Evolutionary conservation across 2,888 invertebrate genomes (phyloP), one percentile per base, ranked within the genome.

Genomic region (Tyria jacobaeae): DNA sequence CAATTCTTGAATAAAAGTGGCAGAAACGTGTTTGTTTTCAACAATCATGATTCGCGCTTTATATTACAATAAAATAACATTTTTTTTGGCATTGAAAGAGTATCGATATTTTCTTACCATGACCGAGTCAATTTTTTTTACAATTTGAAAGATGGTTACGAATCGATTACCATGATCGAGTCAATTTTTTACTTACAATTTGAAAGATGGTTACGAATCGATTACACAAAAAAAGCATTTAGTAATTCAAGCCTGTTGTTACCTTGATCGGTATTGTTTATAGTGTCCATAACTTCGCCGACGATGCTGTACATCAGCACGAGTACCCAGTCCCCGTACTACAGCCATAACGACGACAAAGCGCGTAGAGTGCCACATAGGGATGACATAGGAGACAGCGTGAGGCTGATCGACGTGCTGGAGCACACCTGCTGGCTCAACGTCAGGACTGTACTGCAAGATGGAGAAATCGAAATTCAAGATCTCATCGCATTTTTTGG

Each of bases 261-360:
- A 85, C 81, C 86, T 87, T 82, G 84, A 82, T 81, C 76, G 71
- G 64, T 61, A 72, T 71, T 71, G 78, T 67, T 79, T 81, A 64
- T 89, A 89, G 95, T 95, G 66, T 94, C 89, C 74, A 91, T 95
- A 76, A 91, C 95, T 21, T 95, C 95, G 27, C 90, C 95, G 49
- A 94, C 95, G 60, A 93, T 85, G 75, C 92, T 95, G 59, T 95
- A 95, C 81, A 86, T 95, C 75, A 85, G 85, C 49, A 94, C 94
- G 57, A 90, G 87, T 66, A 83, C 80, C 59, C 90, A 92, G 78
- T 89, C 87, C 44, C 80, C 89, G 49, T 87, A 90, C 88, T 94
- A 92, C 81, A 92, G 94, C 78, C 84, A 84, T 63, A 94, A 94
- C 71, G 94, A 94, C 73, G 92, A 90, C 50, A 83, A 80, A 31